phyloP scores from a whole-genome alignment of 2,113 vertebrate species.

The Promerops cafer region DNA sequence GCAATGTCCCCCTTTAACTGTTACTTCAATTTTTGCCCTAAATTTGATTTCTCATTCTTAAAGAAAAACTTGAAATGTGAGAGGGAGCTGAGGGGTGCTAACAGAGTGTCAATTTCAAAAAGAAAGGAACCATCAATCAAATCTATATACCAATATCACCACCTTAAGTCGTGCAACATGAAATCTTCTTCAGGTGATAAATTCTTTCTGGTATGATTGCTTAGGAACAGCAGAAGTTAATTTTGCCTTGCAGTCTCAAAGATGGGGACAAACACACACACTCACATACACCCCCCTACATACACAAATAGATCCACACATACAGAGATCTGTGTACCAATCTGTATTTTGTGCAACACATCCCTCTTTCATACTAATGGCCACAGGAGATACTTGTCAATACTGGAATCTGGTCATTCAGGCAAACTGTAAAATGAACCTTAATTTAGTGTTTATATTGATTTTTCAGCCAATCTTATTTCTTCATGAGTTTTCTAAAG shows the following conservation, averaged over 20 bases:
- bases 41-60: background rate
- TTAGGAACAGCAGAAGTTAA: background rate
- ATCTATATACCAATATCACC: background rate
- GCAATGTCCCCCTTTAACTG: background rate
- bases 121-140: background rate
- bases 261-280: background rate
- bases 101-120: background rate
- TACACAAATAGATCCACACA: background rate
- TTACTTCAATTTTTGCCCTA: background rate
- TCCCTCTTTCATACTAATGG: background rate
- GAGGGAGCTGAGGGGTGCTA: background rate
- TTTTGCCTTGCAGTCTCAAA: background rate
- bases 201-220: background rate
- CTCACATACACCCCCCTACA: accelerated
- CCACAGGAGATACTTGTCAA: background rate
- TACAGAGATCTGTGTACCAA: background rate
- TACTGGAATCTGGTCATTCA: background rate
- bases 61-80: background rate
- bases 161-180: background rate
- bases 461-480: background rate
- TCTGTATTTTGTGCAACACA: background rate
- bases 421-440: background rate
- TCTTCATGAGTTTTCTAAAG: background rate
- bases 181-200: background rate
- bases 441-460: background rate